phyloP scores from a whole-genome alignment of 1,140 invertebrate species.

The Leptinotarsa texana region DNA sequence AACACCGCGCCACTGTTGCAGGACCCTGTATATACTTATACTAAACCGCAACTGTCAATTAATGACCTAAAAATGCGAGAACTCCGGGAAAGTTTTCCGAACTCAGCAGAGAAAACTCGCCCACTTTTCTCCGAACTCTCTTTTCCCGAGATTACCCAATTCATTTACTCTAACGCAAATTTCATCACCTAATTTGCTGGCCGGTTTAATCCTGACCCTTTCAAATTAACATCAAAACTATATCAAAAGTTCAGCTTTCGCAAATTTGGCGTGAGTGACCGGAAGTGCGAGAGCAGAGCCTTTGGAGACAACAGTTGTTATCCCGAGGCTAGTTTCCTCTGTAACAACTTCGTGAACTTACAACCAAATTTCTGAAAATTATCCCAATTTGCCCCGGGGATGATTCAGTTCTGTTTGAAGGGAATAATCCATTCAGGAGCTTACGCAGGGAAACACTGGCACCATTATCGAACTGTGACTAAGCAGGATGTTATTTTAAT shows the following conservation, averaged over 20 bases:
- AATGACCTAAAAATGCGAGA: too few species aligned
- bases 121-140: not conserved
- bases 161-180: constrained; percentile 18
- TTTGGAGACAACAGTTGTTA: not conserved
- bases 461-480: too few species aligned
- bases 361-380: constrained; percentile 1
- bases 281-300: constrained; percentile 14
- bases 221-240: constrained; percentile 27
- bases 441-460: too few species aligned
- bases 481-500: too few species aligned
- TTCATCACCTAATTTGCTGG: constrained; percentile 21
- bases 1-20: too few species aligned
- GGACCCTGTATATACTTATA: too few species aligned
- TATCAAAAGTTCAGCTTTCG: constrained; percentile 22
- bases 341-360: not conserved
- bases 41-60: too few species aligned
- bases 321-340: not conserved
- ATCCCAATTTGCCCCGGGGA: not conserved
- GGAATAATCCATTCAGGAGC: not conserved
- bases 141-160: not conserved
- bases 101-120: too few species aligned
- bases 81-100: too few species aligned
- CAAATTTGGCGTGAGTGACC: constrained; percentile 21
- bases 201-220: constrained; percentile 20
- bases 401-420: not conserved